These are phyloP conservation scores for Trichechus manatus DNA, from an alignment of 2,113 vertebrate species.

Conservation along the genomic window DNA sequence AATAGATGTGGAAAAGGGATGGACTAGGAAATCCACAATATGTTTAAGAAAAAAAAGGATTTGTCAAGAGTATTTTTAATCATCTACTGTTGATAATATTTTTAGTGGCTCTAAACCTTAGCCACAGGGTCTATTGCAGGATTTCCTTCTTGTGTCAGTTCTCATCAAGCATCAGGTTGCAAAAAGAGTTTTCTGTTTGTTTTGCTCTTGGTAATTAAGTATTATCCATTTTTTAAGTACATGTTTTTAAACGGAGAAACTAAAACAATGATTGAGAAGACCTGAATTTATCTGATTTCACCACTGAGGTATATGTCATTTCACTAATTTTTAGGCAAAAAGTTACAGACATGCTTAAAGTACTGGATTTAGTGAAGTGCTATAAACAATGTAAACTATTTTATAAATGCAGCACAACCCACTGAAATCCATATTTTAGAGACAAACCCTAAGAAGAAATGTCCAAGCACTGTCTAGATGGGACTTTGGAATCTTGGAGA, in stretches of 20 bases:
- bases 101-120: not conserved
- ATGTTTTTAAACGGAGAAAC: slow-evolving; percentile 47
- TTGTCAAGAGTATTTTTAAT: not conserved
- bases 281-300: not conserved
- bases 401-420: not conserved
- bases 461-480: not conserved
- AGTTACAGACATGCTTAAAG: not conserved
- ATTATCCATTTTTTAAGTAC: not conserved
- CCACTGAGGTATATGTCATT: not conserved
- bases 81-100: not conserved
- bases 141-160: not conserved
- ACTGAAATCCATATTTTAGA: slow-evolving; percentile 19
- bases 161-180: not conserved
- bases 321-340: not conserved
- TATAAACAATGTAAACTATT: not conserved
- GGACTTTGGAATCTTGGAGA: not conserved
- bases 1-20: not conserved
- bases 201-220: slow-evolving; percentile 29
- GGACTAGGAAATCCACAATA: slow-evolving; percentile 12
- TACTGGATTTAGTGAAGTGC: not conserved
- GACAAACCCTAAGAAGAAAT: not conserved
- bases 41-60: slow-evolving; percentile 25
- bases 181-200: not conserved
- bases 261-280: slow-evolving; percentile 39
- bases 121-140: not conserved